Evolutionary conservation across 2,888 invertebrate species (phyloP), one percentile per base, ranked within the genome.

Genomic region (Polyommatus iphigenia): DNA sequence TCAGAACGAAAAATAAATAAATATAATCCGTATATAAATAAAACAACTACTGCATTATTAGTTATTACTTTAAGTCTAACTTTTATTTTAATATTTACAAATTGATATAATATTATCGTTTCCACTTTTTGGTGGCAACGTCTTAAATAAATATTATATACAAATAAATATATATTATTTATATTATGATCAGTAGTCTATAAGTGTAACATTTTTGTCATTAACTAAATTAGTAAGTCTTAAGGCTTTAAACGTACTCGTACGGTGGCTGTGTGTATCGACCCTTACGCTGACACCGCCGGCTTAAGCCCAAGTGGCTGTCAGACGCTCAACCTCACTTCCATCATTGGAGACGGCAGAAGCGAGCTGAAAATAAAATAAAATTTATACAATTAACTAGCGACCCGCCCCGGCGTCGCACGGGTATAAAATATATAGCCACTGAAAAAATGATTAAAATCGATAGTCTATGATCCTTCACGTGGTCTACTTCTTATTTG

Each of bases 261-360:
- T 50, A 24, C 41, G 46, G 24, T 50, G 6, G 80, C 82, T 82
- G 82, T 83, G 81, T 83, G 80, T 80, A 79, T 81, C 76, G 62
- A 54, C 76, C 76, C 79, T 80, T 79, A 8, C 81, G 77, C 80
- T 76, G 81, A 78, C 78, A 76, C 77, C 73, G 75, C 75, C 50
- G 75, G 75, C 29, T 79, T 41, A 77, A 73, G 71, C 50, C 77
- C 79, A 79, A 81, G 81, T 78, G 81, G 76, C 81, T 87, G 91
- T 92, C 92, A 92, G 80, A 89, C 92, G 75, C 89, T 86, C 79
- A 90, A 85, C 78, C 89, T 86, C 36, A 86, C 87, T 80, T 90
- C 91, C 80, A 86, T 84, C 87, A 90, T 87, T n/a, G 90, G 89
- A 72, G 91, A 87, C 67, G 91, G 91, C 78, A 92, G 87, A 83